phyloP scores from a whole-genome alignment of 2,888 invertebrate species.

The Habrosyne pyritoides region DNA sequence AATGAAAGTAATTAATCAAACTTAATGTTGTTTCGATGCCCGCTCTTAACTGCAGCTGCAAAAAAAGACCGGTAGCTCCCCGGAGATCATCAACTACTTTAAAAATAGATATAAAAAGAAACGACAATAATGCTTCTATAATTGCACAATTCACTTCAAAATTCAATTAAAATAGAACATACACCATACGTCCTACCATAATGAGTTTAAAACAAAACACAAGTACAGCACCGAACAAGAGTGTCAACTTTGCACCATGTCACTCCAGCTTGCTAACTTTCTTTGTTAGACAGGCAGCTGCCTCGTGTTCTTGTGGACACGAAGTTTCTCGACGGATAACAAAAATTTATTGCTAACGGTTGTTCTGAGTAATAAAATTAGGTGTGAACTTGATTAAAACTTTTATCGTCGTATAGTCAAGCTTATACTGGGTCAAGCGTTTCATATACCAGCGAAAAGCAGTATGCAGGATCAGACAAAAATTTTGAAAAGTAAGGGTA shows the following conservation, averaged over 20 bases:
- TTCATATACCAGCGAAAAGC: too few species aligned
- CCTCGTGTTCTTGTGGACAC: neutral
- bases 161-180: conserved; percentile 12
- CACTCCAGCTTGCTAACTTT: conserved; percentile 11
- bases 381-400: conserved; percentile 1
- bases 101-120: neutral
- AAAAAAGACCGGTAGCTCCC: too few species aligned
- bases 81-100: too few species aligned
- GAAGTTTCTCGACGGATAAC: neutral
- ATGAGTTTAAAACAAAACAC: conserved; percentile 15
- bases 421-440: too few species aligned
- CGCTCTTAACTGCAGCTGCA: too few species aligned
- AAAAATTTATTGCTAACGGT: neutral
- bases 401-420: neutral
- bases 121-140: neutral
- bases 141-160: neutral
- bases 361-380: neutral
- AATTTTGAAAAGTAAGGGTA: too few species aligned
- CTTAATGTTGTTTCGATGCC: too few species aligned
- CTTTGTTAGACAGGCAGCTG: conserved; percentile 9
- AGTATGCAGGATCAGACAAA: too few species aligned
- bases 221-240: conserved; percentile 10
- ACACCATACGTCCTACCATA: neutral
- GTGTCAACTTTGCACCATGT: conserved; percentile 15
- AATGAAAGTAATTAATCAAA: too few species aligned